phyloP scores from a whole-genome alignment of 1,140 invertebrate genomes.

The Anoplophora glabripennis region DNA sequence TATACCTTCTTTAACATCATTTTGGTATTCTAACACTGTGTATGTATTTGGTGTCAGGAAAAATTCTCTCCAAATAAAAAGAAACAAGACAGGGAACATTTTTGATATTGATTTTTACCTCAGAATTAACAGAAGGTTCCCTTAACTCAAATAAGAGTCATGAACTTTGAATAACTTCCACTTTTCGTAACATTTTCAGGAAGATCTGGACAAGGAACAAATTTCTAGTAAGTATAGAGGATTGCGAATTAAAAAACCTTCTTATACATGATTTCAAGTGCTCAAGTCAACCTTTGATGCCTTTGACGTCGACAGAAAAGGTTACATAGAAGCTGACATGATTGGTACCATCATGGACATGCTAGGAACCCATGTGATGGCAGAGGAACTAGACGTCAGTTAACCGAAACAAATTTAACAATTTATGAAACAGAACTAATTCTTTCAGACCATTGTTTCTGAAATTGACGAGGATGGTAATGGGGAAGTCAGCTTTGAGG shows the following conservation, averaged over 20 bases:
- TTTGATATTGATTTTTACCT: too few species aligned
- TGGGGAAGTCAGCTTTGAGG: constrained; percentile 57
- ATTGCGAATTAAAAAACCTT: constrained; percentile 2
- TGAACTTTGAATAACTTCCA: constrained; percentile 21
- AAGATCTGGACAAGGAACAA: constrained; percentile 65
- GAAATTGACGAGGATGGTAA: constrained; percentile 47
- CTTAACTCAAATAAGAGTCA: too few species aligned
- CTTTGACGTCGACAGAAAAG: constrained; percentile 75
- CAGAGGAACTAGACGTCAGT: constrained; percentile 60
- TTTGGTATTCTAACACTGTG: too few species aligned
- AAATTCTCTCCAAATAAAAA: too few species aligned
- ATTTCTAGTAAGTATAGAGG: constrained; percentile 58
- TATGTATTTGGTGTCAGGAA: too few species aligned
- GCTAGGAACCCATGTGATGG: constrained; percentile 69
- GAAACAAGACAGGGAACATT: too few species aligned
- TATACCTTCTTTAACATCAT: too few species aligned
- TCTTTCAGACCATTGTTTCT: constrained; percentile 53
- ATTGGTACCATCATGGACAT: constrained; percentile 75
- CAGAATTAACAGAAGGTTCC: too few species aligned
- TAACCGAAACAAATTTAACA: background rate
- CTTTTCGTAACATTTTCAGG: constrained; percentile 49
- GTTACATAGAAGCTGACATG: constrained; percentile 69
- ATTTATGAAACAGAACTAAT: constrained; percentile 3
- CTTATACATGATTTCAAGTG: constrained; percentile 53
- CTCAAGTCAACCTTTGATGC: constrained; percentile 75